A percentile compares a stretch with the other conserved stretches of the same genome.
Conservation (phyloP, 2,888 invertebrate genomes). For the Eurytoma adleriae region DNA sequence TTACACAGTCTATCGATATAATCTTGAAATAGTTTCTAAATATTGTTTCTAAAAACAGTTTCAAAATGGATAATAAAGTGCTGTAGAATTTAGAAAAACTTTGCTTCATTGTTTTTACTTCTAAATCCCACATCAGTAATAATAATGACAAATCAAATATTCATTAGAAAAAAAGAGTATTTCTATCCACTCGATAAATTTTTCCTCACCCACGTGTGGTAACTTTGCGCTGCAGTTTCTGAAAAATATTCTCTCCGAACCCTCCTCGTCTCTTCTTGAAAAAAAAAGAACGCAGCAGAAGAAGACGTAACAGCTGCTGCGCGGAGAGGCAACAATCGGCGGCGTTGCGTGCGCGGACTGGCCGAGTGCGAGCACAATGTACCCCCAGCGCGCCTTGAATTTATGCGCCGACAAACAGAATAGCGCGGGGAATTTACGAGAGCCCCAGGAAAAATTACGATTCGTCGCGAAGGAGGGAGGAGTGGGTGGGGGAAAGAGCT, state of each 20-base stretch:
- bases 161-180: too few species aligned
- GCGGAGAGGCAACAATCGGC: constrained; percentile 43
- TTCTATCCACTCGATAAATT: neutral
- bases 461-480: neutral
- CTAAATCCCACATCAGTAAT: too few species aligned
- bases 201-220: neutral
- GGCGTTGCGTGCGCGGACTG: constrained; percentile 44
- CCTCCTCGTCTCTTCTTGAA: neutral
- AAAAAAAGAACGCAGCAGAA: neutral
- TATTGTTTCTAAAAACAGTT: too few species aligned
- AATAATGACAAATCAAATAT: too few species aligned
- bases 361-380: constrained; percentile 11
- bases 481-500: neutral
- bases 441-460: constrained; percentile 32
- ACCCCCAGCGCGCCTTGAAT: neutral
- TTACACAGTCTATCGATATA: too few species aligned
- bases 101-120: too few species aligned
- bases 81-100: too few species aligned
- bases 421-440: constrained; percentile 34
- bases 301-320: neutral
- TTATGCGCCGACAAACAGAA: constrained; percentile 39
- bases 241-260: constrained; percentile 6
- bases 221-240: neutral
- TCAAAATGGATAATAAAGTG: too few species aligned
- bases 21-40: too few species aligned